phyloP scores from a whole-genome alignment of 2,113 vertebrate species.

The Tachycineta bicolor region DNA sequence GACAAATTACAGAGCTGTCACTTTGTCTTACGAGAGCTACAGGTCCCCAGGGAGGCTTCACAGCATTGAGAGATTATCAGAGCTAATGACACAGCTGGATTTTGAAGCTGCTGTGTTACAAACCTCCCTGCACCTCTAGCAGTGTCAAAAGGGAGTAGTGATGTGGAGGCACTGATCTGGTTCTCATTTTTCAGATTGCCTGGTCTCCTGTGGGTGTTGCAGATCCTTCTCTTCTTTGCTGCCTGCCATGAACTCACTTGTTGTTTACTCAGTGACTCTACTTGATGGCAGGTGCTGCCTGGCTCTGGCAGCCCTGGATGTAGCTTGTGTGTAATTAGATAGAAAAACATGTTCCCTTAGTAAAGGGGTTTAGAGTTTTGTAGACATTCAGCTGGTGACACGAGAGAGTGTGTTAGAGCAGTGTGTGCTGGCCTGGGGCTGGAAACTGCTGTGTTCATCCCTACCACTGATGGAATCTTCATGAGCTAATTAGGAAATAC shows the following conservation, averaged over 20 bases:
- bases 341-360: neutral
- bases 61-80: neutral
- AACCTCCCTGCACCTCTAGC: neutral
- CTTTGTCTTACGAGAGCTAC: neutral
- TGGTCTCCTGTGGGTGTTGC: neutral
- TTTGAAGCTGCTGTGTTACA: neutral
- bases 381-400: neutral
- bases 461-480: neutral
- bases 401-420: neutral
- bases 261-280: neutral
- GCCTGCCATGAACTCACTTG: accelerated
- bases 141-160: neutral
- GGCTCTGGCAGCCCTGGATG: neutral
- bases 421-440: neutral
- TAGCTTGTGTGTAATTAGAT: neutral
- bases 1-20: neutral
- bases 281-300: neutral
- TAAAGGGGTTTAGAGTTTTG: neutral
- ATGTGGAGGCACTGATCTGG: neutral
- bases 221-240: neutral
- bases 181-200: neutral
- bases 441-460: neutral
- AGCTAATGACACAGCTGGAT: neutral
- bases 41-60: neutral
- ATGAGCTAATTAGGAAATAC: neutral